Evolutionary conservation across 2,113 vertebrate genomes (phyloP), one percentile per base, ranked within the genome.

Genomic region (Nycticebus coucang): DNA sequence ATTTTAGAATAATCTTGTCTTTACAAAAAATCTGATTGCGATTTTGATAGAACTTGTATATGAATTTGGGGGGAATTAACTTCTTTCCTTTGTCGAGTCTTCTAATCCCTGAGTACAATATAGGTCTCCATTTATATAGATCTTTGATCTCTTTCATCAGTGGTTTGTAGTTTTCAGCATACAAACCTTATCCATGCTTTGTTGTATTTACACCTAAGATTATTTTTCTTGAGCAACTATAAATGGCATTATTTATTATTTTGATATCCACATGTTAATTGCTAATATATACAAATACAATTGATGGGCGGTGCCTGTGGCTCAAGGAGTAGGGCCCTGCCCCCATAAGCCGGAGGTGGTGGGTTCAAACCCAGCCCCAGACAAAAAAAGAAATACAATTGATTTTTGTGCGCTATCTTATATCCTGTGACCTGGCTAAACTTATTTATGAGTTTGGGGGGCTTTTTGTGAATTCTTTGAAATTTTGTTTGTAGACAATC

Each of bases 1-100:
- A 15, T 64, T 81, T 71, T 90, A 86, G 62, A 88, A 75, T 77
- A 78, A 64, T 83, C 41, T 91, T 83, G 8, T 62, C 68, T 94
- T 80, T 80, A 60, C 8, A 81, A 94, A 75, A 64, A 77, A 41
- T 50, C 8, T 68, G 64, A 66, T 26, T 11, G 4, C 15, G 15
- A 66, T 35, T 85, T 87, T 94, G 35, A 71, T 19, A 87, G 68
- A 78, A 45, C 53, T 57, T 45, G 11, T 66, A 17, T 75, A 59
- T 79, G 41, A 71, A 28, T 8, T 78, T 91, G 69, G n/a, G 7
- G 30, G 15, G 62, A 88, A 69, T 0, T 21, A 45, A 50, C n/a
- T 28, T 28, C 17, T 55, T 82, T 69, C 77, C 33, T 53, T 33
- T 69, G 57, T 62, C 66, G 26, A 35, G 68, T 19, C 35, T 89